Percentiles rank a stretch among this genome's conserved stretches.
Conservation (phyloP, 2,888 invertebrate species). For the Megamerina dolium region DNA sequence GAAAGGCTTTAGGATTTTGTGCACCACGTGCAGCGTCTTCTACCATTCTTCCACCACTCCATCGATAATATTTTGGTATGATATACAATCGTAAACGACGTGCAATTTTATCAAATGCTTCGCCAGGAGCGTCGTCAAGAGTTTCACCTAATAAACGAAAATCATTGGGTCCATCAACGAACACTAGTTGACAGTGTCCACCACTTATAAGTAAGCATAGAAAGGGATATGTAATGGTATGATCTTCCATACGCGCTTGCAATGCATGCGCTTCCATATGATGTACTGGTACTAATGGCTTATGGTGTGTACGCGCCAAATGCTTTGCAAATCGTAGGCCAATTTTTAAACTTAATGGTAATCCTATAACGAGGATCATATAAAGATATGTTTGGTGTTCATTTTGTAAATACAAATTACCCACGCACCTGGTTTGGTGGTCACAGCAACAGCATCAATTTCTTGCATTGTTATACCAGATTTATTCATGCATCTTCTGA, state of each 20-base stretch:
- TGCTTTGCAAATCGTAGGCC: slow-evolving; percentile 79
- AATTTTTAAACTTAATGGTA: slow-evolving; percentile 64
- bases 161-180: slow-evolving; percentile 67
- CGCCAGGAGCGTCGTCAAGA: slow-evolving; percentile 86
- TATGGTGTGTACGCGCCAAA: slow-evolving; percentile 59
- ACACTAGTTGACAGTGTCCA: slow-evolving; percentile 78
- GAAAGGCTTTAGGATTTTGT: slow-evolving; percentile 59
- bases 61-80: slow-evolving; percentile 58
- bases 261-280: slow-evolving; percentile 99
- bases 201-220: slow-evolving; percentile 87
- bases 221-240: slow-evolving; percentile 74
- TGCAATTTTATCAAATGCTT: slow-evolving; percentile 89
- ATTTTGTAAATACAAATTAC: not conserved
- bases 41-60: slow-evolving; percentile 80
- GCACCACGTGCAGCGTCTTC: slow-evolving; percentile 70
- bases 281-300: slow-evolving; percentile 91
- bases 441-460: slow-evolving; percentile 83
- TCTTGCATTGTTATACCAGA: slow-evolving; percentile 59
- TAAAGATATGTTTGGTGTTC: not conserved
- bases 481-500: slow-evolving; percentile 59
- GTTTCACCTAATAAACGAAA: slow-evolving; percentile 75
- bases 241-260: slow-evolving; percentile 71
- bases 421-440: slow-evolving; percentile 71
- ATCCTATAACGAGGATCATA: slow-evolving; percentile 15
- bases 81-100: slow-evolving; percentile 77